Evolutionary conservation across 2,888 invertebrate genomes (phyloP), one percentile per base, ranked within the genome.

Genomic region (Nomada lathburiana): DNA sequence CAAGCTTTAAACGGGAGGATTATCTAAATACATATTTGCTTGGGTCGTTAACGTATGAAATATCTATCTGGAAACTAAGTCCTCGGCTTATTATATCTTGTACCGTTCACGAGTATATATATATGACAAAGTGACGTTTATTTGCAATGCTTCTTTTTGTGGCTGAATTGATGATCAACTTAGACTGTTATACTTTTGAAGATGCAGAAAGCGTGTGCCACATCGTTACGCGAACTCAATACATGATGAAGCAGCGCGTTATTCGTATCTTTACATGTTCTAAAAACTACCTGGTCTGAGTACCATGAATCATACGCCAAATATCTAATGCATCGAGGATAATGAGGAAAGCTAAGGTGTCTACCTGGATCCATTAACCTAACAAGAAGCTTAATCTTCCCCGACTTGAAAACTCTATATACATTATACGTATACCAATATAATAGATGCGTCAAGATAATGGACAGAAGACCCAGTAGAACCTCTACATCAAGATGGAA

Each of bases 1-100:
- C 23, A 5, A 23, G 2, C 42, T 72, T 53, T n/a, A n/a, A 26
- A 63, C 63, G 10, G 50, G 13, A 72, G 62, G 52, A 63, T 60
- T 36, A 60, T 70, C 5, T 36, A 71, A 60, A 36, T 47, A 36
- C 36, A 36, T 36, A 62, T 71, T 71, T 53, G 23, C 18, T 63
- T n/a, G n/a, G 29, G 16, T 36, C n/a, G 52, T 72, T 72, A 72
- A 63, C 62, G 2, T 62, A 36, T 42, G 62, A 36, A 42, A 53
- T 63, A 52, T 53, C 20, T 62, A 23, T 57, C 11, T n/a, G 23
- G 29, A 18, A 62, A 23, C 13, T 53, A 72, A 11, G 20, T n/a
- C 18, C 13, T 18, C 16, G 36, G 4, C 2, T 10, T 42, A 9
- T 2, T 20, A 18, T 26, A 9, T 18, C n/a, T 36, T 36, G 20